A percentile compares a stretch with the other conserved stretches of the same genome.
phyloP scores from a whole-genome alignment of 37 sponge, comb jelly and placozoan genomes.

The Theonella swinhoei region DNA sequence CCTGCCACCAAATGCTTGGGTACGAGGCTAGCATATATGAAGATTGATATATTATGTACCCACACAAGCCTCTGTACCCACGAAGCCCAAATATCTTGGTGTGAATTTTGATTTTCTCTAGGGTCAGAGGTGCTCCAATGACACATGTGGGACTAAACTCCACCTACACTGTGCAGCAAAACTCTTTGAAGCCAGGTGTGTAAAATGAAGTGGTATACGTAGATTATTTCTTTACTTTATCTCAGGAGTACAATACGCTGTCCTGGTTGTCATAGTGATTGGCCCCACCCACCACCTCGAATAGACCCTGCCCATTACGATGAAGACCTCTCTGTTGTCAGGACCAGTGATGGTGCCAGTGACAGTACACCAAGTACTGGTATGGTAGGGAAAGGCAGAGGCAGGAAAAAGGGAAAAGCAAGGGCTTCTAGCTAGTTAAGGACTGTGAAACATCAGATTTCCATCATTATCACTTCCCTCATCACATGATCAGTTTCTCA shows the following conservation, averaged over 20 bases:
- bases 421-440: no score
- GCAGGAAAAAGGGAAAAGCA: no score
- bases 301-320: no score
- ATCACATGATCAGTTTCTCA: no score
- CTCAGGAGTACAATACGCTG: slow-evolving; percentile 11
- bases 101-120: neutral
- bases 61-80: no score
- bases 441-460: no score
- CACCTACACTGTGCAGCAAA: slow-evolving; percentile 35
- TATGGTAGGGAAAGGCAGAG: no score
- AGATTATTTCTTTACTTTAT: neutral
- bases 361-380: no score
- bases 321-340: no score
- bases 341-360: no score
- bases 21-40: neutral
- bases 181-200: slow-evolving; percentile 23
- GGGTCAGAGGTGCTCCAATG: slow-evolving; percentile 38
- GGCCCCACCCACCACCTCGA: no score
- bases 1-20: neutral
- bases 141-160: slow-evolving; percentile 4
- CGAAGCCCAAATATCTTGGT: neutral
- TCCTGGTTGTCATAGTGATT: slow-evolving; percentile 13
- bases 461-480: no score
- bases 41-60: neutral
- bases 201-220: neutral